A percentile compares a stretch with the other conserved stretches of the same genome.
These are phyloP conservation scores for Hyles euphorbiae DNA, from an alignment of 1,140 invertebrate genomes.

Conservation along the genomic window DNA sequence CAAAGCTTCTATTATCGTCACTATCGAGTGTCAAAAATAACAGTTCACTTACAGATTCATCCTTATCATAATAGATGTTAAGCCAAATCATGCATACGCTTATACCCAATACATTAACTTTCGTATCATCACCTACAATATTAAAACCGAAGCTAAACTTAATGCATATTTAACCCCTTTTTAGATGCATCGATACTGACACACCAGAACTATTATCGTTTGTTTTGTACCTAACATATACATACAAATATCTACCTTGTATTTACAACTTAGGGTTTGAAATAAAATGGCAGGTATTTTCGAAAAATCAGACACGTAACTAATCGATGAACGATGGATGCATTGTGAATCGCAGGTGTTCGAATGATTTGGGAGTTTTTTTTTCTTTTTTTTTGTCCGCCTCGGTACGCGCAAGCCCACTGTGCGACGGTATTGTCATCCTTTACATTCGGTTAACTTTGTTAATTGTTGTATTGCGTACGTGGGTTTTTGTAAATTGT, in stretches of 20 bases:
- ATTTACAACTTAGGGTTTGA: background rate
- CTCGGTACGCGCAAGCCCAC: constrained; percentile 26
- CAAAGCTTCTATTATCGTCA: too few species aligned
- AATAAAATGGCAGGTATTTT: background rate
- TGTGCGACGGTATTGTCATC: constrained; percentile 47
- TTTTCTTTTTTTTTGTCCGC: constrained; percentile 21
- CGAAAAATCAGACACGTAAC: constrained; percentile 18
- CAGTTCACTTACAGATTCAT: too few species aligned
- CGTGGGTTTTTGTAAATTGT: too few species aligned
- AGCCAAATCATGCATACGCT: background rate
- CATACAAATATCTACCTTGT: background rate
- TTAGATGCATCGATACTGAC: constrained; percentile 8
- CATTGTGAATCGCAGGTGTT: constrained; percentile 66
- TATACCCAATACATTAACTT: background rate
- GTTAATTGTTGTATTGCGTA: background rate
- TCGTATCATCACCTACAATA: background rate
- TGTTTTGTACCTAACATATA: background rate
- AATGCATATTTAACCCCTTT: constrained; percentile 5
- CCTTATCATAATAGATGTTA: too few species aligned
- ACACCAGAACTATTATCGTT: constrained; percentile 6
- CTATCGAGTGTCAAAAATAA: too few species aligned
- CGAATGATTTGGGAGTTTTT: constrained; percentile 53
- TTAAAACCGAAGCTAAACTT: background rate
- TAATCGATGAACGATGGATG: constrained; percentile 59
- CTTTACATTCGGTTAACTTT: background rate